Conservation (phyloP, 92 coral and sea anemone species). For the Phymanthus crucifer region DNA sequence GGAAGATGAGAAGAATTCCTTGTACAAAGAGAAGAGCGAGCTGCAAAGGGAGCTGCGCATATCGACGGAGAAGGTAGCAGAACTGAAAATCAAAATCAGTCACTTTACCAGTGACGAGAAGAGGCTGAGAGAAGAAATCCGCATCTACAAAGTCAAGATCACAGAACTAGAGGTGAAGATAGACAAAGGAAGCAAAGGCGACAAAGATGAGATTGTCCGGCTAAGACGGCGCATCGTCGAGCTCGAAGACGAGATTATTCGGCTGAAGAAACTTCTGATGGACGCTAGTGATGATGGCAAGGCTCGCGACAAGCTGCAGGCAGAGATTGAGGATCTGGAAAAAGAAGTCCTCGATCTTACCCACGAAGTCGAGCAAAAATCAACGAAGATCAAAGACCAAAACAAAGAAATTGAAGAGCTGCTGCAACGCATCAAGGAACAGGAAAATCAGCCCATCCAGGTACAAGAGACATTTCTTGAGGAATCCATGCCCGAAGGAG, state of each 20-base stretch:
- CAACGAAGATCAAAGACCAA: conserved; percentile 42
- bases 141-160: conserved; percentile 44
- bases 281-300: conserved; percentile 34
- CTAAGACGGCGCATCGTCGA: conserved; percentile 52
- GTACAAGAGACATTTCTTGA: conserved; percentile 8
- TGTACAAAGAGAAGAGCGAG: conserved; percentile 64
- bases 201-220: conserved; percentile 48
- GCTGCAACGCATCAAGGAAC: conserved; percentile 50
- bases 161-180: conserved; percentile 47
- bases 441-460: conserved; percentile 37
- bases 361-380: conserved; percentile 54
- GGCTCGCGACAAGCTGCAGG: conserved; percentile 25
- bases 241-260: conserved; percentile 51
- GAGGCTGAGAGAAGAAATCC: conserved; percentile 59
- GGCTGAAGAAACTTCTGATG: conserved; percentile 36
- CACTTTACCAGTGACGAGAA: conserved; percentile 60
- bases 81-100: conserved; percentile 62
- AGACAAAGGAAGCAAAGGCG: conserved; percentile 15
- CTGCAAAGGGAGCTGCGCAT: conserved; percentile 63
- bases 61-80: conserved; percentile 60
- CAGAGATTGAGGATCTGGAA: conserved; percentile 46
- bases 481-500: conserved; percentile 5
- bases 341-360: conserved; percentile 44
- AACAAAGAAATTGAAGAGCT: conserved; percentile 55
- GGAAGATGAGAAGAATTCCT: conserved; percentile 65